Evolutionary conservation across 2,888 invertebrate species (phyloP).

Genomic region (Hemistola chrysoprasaria): DNA sequence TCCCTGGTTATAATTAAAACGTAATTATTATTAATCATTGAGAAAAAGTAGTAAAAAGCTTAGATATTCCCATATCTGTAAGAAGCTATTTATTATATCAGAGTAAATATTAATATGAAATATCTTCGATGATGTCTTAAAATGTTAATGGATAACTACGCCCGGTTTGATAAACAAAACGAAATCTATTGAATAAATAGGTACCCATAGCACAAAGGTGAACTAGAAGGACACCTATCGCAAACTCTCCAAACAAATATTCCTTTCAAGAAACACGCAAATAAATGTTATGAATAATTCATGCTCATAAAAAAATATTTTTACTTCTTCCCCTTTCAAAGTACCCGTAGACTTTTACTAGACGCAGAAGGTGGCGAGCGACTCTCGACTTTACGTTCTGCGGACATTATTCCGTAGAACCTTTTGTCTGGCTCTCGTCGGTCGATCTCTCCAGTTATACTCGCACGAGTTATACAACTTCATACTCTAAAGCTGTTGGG

Average conservation of each 20-base stretch:
- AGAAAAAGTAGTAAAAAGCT: too few species aligned
- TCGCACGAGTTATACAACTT: constrained; percentile 24
- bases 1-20: too few species aligned
- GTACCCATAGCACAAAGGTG: neutral
- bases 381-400: constrained; percentile 41
- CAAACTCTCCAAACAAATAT: constrained; percentile 35
- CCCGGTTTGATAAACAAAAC: too few species aligned
- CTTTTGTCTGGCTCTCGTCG: constrained; percentile 40
- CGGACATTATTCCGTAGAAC: constrained; percentile 48
- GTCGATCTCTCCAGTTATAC: constrained; percentile 17
- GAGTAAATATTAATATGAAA: too few species aligned
- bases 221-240: neutral
- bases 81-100: too few species aligned
- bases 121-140: too few species aligned
- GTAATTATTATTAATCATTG: too few species aligned
- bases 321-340: constrained; percentile 45
- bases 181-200: neutral
- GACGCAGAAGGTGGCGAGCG: constrained; percentile 26
- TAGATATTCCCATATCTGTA: too few species aligned
- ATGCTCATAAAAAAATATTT: constrained; percentile 53
- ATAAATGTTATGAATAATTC: constrained; percentile 50
- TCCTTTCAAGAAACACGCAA: constrained; percentile 41
- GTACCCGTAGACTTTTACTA: constrained; percentile 26
- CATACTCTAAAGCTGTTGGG: constrained; percentile 20
- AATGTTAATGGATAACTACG: too few species aligned